Conservation (phyloP, 2,797 vertebrate genomes). For the Galago senegalensis region DNA sequence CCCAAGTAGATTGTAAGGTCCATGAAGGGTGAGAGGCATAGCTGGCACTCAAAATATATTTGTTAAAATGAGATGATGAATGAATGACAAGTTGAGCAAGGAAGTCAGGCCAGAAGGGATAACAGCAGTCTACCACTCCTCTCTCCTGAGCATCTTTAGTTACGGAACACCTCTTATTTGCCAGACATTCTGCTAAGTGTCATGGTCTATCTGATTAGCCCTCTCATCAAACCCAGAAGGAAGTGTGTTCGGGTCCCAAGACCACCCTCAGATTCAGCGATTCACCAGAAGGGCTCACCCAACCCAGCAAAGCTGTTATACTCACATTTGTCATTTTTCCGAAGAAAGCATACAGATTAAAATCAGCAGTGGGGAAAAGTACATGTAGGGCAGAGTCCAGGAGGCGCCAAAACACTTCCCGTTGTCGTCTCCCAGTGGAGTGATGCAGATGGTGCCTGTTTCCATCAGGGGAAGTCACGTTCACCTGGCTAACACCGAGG, state of each 20-base stretch:
- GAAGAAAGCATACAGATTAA: constrained; percentile 1
- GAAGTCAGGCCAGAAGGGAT: not conserved
- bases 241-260: not conserved
- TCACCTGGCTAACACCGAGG: not conserved
- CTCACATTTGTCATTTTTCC: not conserved
- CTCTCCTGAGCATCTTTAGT: not conserved
- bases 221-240: not conserved
- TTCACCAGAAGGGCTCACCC: not conserved
- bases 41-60: not conserved
- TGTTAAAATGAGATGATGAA: constrained; percentile 36
- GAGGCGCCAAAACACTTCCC: not conserved
- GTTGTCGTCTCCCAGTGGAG: not conserved
- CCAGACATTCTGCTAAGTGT: not conserved
- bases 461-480: not conserved
- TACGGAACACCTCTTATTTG: not conserved
- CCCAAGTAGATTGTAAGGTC: not conserved
- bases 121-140: not conserved
- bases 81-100: not conserved
- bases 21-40: not conserved
- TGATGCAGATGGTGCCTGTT: not conserved
- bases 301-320: not conserved
- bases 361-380: not conserved
- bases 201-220: not conserved
- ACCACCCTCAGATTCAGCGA: not conserved
- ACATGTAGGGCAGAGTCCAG: not conserved